A percentile compares a stretch with the other conserved stretches of the same genome.
Evolutionary conservation across 2,888 invertebrate genomes (phyloP).

Genomic region (Pseudococcus viburni): DNA sequence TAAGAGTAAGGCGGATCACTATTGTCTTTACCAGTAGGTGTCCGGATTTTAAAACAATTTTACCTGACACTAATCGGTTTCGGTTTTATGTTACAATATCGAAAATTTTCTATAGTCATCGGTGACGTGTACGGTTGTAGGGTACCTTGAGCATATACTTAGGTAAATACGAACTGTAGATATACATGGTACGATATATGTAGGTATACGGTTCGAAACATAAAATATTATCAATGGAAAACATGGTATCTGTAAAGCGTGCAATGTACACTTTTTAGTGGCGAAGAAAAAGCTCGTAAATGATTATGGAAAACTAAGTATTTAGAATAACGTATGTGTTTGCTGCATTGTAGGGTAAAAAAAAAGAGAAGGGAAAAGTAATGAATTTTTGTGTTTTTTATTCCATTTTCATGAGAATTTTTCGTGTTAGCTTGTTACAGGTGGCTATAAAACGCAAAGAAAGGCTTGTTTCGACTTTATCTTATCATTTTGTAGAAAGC

Average conservation of each 20-base stretch:
- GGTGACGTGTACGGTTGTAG: conserved; percentile 1
- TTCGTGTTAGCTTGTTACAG: not conserved
- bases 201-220: too few species aligned
- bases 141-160: not conserved
- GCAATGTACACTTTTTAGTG: not conserved
- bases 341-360: too few species aligned
- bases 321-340: not conserved
- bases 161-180: not conserved
- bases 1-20: conserved; percentile 27
- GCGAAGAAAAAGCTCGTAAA: not conserved
- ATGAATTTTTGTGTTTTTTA: not conserved
- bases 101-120: conserved; percentile 36
- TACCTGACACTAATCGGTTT: conserved; percentile 24
- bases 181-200: not conserved
- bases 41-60: conserved; percentile 44
- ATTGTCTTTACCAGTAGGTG: conserved; percentile 50
- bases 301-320: not conserved
- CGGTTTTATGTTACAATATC: conserved; percentile 12
- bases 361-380: not conserved
- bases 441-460: not conserved
- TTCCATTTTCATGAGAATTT: not conserved
- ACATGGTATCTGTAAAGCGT: too few species aligned
- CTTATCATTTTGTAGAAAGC: not conserved
- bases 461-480: not conserved
- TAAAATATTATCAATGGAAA: too few species aligned